These are phyloP conservation scores for Platycnemis pennipes DNA, from an alignment of 2,888 invertebrate genomes.

Conservation along the genomic window DNA sequence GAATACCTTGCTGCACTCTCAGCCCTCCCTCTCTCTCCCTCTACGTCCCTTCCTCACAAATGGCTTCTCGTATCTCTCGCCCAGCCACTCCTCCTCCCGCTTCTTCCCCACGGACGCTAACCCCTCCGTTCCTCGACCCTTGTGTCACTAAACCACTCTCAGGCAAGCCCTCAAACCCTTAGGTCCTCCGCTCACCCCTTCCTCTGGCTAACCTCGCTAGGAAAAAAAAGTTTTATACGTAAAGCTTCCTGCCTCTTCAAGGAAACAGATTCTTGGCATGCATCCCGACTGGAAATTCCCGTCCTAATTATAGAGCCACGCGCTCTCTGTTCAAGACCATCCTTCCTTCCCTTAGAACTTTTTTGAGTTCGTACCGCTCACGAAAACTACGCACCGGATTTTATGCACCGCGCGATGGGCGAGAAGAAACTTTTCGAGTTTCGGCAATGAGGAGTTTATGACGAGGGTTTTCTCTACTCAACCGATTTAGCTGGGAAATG, in stretches of 20 bases:
- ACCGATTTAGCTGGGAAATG: too few species aligned
- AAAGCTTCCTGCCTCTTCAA: constrained; percentile 25
- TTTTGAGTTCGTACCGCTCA: not conserved
- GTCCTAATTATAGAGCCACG: constrained; percentile 29
- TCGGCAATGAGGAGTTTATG: too few species aligned
- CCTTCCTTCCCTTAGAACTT: not conserved
- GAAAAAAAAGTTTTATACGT: not conserved
- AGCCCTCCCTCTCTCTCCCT: not conserved
- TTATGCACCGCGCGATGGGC: not conserved
- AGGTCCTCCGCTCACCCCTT: not conserved
- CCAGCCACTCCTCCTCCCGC: not conserved
- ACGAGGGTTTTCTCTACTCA: too few species aligned
- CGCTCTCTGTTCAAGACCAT: not conserved
- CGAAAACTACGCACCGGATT: not conserved
- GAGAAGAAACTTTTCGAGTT: too few species aligned
- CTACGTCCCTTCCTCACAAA: not conserved
- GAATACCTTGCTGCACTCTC: not conserved
- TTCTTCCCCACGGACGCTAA: not conserved
- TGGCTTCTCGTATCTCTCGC: not conserved
- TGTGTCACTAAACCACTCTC: not conserved
- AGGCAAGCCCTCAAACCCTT: not conserved
- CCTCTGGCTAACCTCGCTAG: not conserved
- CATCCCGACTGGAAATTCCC: constrained; percentile 53
- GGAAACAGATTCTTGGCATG: constrained; percentile 47
- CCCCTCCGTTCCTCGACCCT: not conserved